Conservation (phyloP, 2,888 invertebrate genomes). For the Dicranocentrus wangi region DNA sequence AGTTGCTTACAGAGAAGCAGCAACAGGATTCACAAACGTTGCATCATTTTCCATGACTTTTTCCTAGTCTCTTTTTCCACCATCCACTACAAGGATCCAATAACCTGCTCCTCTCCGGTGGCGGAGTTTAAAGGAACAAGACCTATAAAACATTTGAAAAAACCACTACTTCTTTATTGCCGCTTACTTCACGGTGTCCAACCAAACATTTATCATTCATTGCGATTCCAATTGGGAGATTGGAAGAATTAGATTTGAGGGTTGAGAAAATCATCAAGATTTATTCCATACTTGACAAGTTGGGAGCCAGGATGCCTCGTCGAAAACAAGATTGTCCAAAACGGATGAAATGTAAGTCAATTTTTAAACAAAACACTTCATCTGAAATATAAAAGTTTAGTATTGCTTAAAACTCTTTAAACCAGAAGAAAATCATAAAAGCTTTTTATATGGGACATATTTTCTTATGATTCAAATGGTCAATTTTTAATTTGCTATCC, state of each 20-base stretch:
- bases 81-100: too few relatives aligned
- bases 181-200: slow-evolving; percentile 49
- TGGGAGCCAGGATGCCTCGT: slow-evolving; percentile 75
- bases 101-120: slow-evolving; percentile 17
- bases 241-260: not conserved
- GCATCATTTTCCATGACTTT: slow-evolving; percentile 40
- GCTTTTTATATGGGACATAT: too few relatives aligned
- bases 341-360: slow-evolving; percentile 78
- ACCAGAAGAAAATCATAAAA: too few relatives aligned
- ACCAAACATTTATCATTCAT: slow-evolving; percentile 53
- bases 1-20: slow-evolving; percentile 32
- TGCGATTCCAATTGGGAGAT: slow-evolving; percentile 1
- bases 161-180: slow-evolving; percentile 52
- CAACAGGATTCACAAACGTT: slow-evolving; percentile 63
- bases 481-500: too few relatives aligned
- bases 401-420: not conserved
- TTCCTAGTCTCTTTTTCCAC: not conserved
- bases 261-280: slow-evolving; percentile 3
- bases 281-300: not conserved
- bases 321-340: slow-evolving; percentile 78
- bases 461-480: too few relatives aligned
- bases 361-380: not conserved
- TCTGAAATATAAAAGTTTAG: not conserved
- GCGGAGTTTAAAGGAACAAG: slow-evolving; percentile 26
- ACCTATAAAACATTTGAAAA: slow-evolving; percentile 56